A percentile compares a stretch with the other conserved stretches of the same genome.
Evolutionary conservation across 1,140 invertebrate genomes (phyloP).

Genomic region (Plectrocnemia conspersa): DNA sequence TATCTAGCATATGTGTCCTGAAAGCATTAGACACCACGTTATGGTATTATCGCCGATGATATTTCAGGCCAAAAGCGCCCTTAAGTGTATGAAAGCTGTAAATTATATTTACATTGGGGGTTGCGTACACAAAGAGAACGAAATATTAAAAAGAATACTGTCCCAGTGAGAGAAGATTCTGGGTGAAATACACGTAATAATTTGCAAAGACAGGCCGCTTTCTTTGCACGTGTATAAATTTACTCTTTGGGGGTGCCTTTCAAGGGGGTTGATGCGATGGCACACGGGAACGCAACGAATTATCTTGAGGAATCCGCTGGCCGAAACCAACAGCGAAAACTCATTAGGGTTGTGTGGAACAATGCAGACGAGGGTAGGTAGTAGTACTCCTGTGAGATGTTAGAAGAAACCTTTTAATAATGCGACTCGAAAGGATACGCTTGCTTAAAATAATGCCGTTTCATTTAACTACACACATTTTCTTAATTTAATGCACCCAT

Average conservation of each 20-base stretch:
- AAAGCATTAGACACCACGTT: slow-evolving; percentile 23
- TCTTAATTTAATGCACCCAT: no score
- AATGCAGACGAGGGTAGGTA: slow-evolving; percentile 27
- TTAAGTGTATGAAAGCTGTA: slow-evolving; percentile 29
- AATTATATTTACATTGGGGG: slow-evolving; percentile 28
- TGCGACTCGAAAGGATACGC: slow-evolving; percentile 9
- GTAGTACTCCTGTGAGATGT: slow-evolving; percentile 4
- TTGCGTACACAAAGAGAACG: slow-evolving; percentile 1
- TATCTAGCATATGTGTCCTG: slow-evolving; percentile 21
- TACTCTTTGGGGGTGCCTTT: no score
- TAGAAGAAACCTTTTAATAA: slow-evolving; percentile 8
- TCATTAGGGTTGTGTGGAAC: slow-evolving; percentile 33
- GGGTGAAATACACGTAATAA: no score
- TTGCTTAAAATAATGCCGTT: slow-evolving; percentile 4
- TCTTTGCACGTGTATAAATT: no score
- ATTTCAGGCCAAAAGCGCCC: slow-evolving; percentile 24
- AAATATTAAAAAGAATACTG: slow-evolving; percentile 10
- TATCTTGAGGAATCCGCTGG: slow-evolving; percentile 33
- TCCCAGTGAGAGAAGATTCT: slow-evolving; percentile 1
- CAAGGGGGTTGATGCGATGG: no score
- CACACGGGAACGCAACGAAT: slow-evolving; percentile 34
- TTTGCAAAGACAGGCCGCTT: no score
- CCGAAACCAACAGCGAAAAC: slow-evolving; percentile 34
- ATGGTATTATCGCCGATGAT: slow-evolving; percentile 26
- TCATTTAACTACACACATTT: no score